phyloP scores from a whole-genome alignment of 2,888 invertebrate species.

The Eudasyphora cyanicolor region DNA sequence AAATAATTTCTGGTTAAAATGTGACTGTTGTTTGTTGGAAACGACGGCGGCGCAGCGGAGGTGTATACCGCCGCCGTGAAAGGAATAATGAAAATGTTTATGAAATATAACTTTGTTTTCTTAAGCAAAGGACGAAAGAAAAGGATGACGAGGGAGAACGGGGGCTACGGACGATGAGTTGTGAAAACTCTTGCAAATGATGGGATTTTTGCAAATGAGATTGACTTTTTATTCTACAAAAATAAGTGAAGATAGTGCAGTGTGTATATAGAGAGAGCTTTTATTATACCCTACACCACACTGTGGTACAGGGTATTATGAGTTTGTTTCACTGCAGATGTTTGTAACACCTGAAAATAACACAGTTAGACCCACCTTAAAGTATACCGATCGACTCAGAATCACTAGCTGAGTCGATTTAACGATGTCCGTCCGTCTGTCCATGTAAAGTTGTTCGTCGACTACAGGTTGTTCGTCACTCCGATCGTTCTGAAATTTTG shows the following conservation, averaged over 20 bases:
- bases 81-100: conserved; percentile 22
- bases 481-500: no score
- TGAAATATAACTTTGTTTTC: conserved; percentile 33
- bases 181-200: neutral
- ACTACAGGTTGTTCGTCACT: no score
- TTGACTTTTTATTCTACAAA: no score
- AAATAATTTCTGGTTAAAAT: conserved; percentile 57
- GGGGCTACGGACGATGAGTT: neutral
- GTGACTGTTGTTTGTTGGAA: conserved; percentile 6
- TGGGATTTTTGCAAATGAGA: neutral
- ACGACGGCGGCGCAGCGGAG: neutral
- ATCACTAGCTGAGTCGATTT: no score
- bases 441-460: no score
- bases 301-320: no score
- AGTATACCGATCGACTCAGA: no score
- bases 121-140: conserved; percentile 26
- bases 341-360: neutral
- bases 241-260: neutral
- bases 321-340: neutral
- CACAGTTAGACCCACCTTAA: neutral
- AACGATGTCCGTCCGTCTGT: no score
- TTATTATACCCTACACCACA: no score
- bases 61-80: neutral
- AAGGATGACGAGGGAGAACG: neutral
- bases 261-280: no score